Conservation (phyloP, 2,113 vertebrate genomes). For the Edolisoma coerulescens region DNA sequence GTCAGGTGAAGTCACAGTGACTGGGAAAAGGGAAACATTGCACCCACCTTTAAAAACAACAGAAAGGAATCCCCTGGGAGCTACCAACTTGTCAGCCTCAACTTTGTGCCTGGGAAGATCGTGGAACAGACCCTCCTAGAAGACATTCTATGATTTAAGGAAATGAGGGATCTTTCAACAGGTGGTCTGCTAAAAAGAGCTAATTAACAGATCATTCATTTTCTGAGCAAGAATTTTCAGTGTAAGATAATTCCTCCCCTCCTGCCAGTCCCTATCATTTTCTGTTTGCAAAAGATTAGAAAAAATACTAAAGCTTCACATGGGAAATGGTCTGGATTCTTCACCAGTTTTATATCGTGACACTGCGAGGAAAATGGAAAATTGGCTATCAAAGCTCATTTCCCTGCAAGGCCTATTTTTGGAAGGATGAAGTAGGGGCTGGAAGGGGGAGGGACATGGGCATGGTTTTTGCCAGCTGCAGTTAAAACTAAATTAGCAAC, state of each 20-base stretch:
- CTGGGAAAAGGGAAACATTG: neutral
- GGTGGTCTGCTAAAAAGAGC: neutral
- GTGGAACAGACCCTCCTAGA: neutral
- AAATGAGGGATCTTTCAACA: neutral
- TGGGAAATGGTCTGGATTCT: neutral
- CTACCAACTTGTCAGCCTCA: neutral
- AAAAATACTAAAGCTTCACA: neutral
- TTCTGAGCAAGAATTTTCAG: neutral
- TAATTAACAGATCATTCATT: neutral
- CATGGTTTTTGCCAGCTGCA: neutral
- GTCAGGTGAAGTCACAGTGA: neutral
- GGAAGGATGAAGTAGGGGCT: neutral
- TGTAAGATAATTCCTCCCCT: neutral
- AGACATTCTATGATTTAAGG: neutral
- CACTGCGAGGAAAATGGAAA: neutral
- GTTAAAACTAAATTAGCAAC: neutral
- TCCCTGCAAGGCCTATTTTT: neutral
- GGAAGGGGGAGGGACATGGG: neutral
- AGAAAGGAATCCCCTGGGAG: neutral
- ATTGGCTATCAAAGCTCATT: neutral
- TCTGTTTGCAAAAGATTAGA: neutral
- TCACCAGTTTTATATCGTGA: neutral
- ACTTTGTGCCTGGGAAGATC: neutral
- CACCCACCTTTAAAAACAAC: neutral
- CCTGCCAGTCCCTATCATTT: neutral